Percentiles rank a stretch among this genome's conserved stretches.
phyloP scores from a whole-genome alignment of 2,797 vertebrate genomes.

The Tragelaphus oryx region DNA sequence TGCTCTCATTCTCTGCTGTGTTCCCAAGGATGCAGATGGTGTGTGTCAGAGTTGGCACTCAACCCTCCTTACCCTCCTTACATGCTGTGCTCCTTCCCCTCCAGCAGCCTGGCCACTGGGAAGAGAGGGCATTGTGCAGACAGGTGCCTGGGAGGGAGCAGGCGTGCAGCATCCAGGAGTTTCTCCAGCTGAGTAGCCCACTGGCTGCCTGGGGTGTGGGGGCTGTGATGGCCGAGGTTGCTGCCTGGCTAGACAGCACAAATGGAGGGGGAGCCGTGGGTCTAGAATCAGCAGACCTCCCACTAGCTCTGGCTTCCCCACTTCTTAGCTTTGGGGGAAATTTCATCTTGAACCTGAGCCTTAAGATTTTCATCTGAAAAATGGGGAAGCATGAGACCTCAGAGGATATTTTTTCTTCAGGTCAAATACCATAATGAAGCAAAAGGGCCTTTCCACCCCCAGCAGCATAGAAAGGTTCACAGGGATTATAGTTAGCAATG shows the following conservation, averaged over 20 bases:
- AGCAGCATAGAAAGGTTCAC: neutral
- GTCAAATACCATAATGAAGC: neutral
- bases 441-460: neutral
- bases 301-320: neutral
- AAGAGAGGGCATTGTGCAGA: neutral
- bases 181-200: neutral
- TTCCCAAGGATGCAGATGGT: neutral
- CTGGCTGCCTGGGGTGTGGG: accelerated
- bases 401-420: neutral
- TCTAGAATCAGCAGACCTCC: neutral
- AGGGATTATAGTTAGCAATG: neutral
- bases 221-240: neutral
- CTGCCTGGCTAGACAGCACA: neutral
- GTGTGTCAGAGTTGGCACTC: neutral
- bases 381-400: neutral
- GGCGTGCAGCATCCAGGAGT: accelerated
- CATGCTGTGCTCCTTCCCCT: neutral
- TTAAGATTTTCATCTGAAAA: neutral
- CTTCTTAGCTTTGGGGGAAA: neutral
- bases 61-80: accelerated
- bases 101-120: neutral
- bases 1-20: neutral
- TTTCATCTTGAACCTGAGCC: neutral
- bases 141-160: neutral
- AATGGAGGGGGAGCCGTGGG: neutral